A percentile compares a stretch with the other conserved stretches of the same genome.
These are phyloP conservation scores for Syrista parreyssii DNA, from an alignment of 2,888 invertebrate species.

Conservation along the genomic window DNA sequence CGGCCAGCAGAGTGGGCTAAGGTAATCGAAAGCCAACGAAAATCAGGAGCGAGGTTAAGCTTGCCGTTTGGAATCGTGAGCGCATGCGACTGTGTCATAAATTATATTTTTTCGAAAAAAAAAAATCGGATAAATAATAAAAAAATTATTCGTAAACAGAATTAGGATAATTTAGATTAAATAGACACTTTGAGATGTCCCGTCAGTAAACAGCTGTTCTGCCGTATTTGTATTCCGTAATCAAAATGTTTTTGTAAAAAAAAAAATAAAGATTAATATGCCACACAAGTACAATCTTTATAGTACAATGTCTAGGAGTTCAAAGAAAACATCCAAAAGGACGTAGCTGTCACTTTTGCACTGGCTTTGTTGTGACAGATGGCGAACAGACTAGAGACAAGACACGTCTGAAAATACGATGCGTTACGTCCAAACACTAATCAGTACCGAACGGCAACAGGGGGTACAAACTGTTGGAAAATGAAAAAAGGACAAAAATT, in stretches of 20 bases:
- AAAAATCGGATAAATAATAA: no score
- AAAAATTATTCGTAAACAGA: background rate
- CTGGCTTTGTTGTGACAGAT: background rate
- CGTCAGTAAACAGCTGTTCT: background rate
- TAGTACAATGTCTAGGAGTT: background rate
- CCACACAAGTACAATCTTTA: background rate
- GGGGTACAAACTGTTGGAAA: background rate
- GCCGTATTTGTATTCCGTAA: background rate
- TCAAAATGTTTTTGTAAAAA: background rate
- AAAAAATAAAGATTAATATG: background rate
- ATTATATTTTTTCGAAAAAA: background rate
- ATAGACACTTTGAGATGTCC: background rate
- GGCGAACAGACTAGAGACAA: background rate
- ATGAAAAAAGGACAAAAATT: background rate
- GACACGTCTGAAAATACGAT: background rate
- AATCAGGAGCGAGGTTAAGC: slow-evolving; percentile 35
- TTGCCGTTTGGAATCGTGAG: background rate
- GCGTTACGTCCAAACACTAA: background rate
- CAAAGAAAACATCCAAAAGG: background rate
- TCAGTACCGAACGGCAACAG: background rate
- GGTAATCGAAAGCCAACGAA: slow-evolving; percentile 29
- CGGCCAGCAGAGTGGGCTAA: background rate
- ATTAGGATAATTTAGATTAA: background rate
- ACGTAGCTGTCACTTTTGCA: background rate
- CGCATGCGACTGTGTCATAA: background rate